Evolutionary conservation across 2,888 invertebrate genomes (phyloP).

Genomic region (Cataglyphis cursor): DNA sequence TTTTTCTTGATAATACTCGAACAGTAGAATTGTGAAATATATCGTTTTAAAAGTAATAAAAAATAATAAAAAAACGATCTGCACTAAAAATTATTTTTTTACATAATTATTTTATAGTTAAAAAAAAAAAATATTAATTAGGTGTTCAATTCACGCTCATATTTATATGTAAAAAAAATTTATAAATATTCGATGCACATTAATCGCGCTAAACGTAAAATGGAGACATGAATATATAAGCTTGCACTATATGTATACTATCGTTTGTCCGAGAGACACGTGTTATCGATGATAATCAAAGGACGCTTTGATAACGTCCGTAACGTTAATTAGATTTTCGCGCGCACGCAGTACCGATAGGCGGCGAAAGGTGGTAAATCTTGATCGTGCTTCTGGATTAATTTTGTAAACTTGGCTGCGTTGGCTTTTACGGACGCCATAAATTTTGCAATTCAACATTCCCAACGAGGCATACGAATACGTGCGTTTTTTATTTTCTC

Average conservation of each 20-base stretch:
- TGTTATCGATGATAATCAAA: slow-evolving; percentile 36
- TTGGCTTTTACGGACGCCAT: slow-evolving; percentile 61
- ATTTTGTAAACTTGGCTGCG: slow-evolving; percentile 65
- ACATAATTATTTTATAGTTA: neutral
- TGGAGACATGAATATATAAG: neutral
- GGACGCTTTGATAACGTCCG: slow-evolving; percentile 19
- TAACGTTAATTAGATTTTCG: slow-evolving; percentile 46
- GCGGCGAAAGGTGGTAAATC: slow-evolving; percentile 22
- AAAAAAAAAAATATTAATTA: neutral
- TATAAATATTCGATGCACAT: slow-evolving; percentile 2
- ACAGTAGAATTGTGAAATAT: neutral
- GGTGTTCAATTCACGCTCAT: neutral
- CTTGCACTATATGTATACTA: neutral
- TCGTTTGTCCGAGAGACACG: neutral
- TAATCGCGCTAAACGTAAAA: neutral
- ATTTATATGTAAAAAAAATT: neutral
- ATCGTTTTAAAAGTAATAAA: neutral
- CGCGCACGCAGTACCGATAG: slow-evolving; percentile 41
- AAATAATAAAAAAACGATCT: neutral
- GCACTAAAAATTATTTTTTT: neutral
- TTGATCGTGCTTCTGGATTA: slow-evolving; percentile 56
- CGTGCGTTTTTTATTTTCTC: neutral
- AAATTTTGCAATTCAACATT: slow-evolving; percentile 61
- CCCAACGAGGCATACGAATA: slow-evolving; percentile 27
- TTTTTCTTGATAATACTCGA: neutral